Evolutionary conservation across 2,888 invertebrate genomes (phyloP), one percentile per base, ranked within the genome.

Genomic region (Lissocephala sabroskyi): DNA sequence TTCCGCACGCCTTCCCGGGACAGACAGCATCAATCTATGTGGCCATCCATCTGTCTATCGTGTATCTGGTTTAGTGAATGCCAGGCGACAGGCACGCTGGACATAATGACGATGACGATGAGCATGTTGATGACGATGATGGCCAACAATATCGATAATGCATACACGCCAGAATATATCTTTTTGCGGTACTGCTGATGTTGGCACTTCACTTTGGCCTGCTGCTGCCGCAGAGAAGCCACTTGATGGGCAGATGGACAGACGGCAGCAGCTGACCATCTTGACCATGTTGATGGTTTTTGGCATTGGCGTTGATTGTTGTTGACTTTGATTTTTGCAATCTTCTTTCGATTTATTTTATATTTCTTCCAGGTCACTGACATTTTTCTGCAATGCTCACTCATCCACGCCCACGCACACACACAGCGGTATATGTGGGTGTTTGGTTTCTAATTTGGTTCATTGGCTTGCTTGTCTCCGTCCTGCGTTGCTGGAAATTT

Each of bases 271-370:
- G 16, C 35, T 35, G 35, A 35, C 35, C 16, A 23, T 13, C 7
- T 14, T 47, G n/a, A n/a, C n/a, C n/a, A n/a, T 45, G 26, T 33
- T 47, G 42, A 40, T 50, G 47, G 28, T 40, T 32, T 44, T 45
- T 33, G 35, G 28, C 16, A 49, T 47, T 52, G 52, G 56, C 56
- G 55, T 65, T 61, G 62, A 71, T 71, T 73, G 74, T 56, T 68
- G 61, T 65, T 65, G 61, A 64, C 68, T 67, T 70, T 67, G 74
- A 74, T 76, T 74, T 67, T 65, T 61, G 74, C 65, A 65, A 74
- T 74, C 65, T 61, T 59, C 48, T 62, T 65, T 73, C 67, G 73
- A 77, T 73, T 67, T 77, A 75, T 66, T 73, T 60, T 59, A 60
- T 68, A 62, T 67, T 53, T 61, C 59, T 74, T 70, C 61, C 77